Conservation (phyloP, 1,140 invertebrate species). For the Drosophila guanche region DNA sequence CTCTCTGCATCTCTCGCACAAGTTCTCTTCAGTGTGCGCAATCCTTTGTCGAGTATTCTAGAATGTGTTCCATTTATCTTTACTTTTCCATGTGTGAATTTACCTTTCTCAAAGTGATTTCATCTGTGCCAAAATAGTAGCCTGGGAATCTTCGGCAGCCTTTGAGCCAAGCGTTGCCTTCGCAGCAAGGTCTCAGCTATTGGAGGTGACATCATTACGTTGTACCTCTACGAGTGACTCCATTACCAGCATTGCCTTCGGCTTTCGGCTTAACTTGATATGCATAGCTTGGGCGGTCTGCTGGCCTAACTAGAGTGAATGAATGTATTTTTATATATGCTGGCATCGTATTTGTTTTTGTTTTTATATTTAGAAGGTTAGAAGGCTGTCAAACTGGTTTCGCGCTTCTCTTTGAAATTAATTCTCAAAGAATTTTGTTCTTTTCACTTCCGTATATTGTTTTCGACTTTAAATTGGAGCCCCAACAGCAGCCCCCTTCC, state of each 20-base stretch:
- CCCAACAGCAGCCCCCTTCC: slow-evolving; percentile 4
- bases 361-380: slow-evolving; percentile 71
- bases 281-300: slow-evolving; percentile 76
- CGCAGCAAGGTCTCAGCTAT: slow-evolving; percentile 6
- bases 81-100: background rate
- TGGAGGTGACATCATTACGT: slow-evolving; percentile 49
- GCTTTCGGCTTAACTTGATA: slow-evolving; percentile 70
- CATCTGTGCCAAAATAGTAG: slow-evolving; percentile 15
- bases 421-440: slow-evolving; percentile 34
- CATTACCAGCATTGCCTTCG: slow-evolving; percentile 39
- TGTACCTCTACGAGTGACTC: slow-evolving; percentile 20
- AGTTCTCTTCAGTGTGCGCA: too few relatives aligned
- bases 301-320: slow-evolving; percentile 71
- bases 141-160: slow-evolving; percentile 1
- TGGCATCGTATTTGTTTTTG: background rate
- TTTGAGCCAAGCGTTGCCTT: slow-evolving; percentile 31
- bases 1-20: too few relatives aligned
- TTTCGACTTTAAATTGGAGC: slow-evolving; percentile 58
- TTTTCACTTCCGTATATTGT: slow-evolving; percentile 63
- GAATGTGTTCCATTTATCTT: background rate
- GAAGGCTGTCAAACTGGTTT: slow-evolving; percentile 57
- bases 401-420: slow-evolving; percentile 4
- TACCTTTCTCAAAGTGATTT: slow-evolving; percentile 7
- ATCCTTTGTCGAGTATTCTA: too few relatives aligned
- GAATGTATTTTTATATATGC: slow-evolving; percentile 26